These are phyloP conservation scores for Procavia capensis DNA, from an alignment of 2,113 vertebrate species.

Conservation along the genomic window DNA sequence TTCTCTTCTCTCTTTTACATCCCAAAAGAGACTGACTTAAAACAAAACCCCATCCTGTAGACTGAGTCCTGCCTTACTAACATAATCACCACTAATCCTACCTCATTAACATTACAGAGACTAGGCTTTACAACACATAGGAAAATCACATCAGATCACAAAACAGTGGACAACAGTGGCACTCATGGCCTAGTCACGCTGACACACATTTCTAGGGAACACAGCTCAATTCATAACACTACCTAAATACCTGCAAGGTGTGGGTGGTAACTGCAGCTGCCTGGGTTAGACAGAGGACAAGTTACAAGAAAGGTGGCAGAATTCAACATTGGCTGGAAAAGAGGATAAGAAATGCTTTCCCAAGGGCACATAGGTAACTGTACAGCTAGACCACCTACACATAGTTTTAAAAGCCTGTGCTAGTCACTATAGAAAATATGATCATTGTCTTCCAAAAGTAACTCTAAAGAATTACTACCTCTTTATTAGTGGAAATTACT, in stretches of 20 bases:
- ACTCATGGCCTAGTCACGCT: no score
- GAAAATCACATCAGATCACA: no score
- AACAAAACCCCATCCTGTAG: no score
- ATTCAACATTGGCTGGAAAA: neutral
- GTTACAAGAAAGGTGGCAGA: neutral
- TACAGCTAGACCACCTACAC: neutral
- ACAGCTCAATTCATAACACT: no score
- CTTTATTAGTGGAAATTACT: neutral
- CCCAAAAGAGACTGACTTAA: no score
- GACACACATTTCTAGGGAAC: no score
- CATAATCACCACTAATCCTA: no score
- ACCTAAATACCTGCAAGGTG: neutral
- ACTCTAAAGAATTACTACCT: conserved; percentile 13
- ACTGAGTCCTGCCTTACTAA: no score
- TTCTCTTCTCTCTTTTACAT: no score
- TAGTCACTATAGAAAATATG: neutral
- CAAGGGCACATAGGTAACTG: neutral
- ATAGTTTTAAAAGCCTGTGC: neutral
- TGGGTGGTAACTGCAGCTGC: neutral
- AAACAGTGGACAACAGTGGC: no score
- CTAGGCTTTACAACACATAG: no score
- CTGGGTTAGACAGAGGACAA: neutral
- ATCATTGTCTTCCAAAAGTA: neutral
- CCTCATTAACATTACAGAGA: no score
- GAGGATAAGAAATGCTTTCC: neutral